phyloP scores from a whole-genome alignment of 2,113 vertebrate genomes.

The Ceyx margarethae region DNA sequence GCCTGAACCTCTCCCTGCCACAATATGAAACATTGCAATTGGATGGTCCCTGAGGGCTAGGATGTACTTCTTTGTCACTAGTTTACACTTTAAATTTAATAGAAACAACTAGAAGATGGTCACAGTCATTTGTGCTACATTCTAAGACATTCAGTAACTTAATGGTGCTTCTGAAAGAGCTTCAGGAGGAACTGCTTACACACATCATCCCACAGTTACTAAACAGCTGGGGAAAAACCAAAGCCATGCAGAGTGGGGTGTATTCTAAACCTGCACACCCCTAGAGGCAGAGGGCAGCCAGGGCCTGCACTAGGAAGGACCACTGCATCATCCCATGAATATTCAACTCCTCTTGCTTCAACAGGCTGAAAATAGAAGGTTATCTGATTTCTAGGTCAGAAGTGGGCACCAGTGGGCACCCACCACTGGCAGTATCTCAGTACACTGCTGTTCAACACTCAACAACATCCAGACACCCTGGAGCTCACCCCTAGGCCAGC shows the following conservation, averaged over 20 bases:
- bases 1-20: constrained; percentile 96
- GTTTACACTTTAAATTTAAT: constrained; percentile 53
- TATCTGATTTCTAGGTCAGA: neutral
- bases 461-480: neutral
- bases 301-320: neutral
- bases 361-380: neutral
- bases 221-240: neutral
- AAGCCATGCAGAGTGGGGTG: neutral
- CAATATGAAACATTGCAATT: constrained; percentile 60
- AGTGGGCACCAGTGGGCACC: neutral
- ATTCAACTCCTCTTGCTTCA: constrained; percentile 65
- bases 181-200: neutral
- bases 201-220: neutral
- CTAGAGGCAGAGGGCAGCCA: neutral
- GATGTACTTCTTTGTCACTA: constrained; percentile 50
- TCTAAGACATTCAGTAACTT: constrained; percentile 46
- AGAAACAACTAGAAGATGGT: constrained; percentile 43
- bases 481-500: neutral
- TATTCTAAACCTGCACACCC: neutral
- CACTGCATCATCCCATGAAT: neutral
- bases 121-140: constrained; percentile 36
- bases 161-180: neutral
- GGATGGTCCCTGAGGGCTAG: constrained; percentile 59
- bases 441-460: neutral
- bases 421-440: rapidly evolving